Base-by-base conservation (phyloP, 2,888 invertebrate genomes). In the Eurytoma adleriae region DNA sequence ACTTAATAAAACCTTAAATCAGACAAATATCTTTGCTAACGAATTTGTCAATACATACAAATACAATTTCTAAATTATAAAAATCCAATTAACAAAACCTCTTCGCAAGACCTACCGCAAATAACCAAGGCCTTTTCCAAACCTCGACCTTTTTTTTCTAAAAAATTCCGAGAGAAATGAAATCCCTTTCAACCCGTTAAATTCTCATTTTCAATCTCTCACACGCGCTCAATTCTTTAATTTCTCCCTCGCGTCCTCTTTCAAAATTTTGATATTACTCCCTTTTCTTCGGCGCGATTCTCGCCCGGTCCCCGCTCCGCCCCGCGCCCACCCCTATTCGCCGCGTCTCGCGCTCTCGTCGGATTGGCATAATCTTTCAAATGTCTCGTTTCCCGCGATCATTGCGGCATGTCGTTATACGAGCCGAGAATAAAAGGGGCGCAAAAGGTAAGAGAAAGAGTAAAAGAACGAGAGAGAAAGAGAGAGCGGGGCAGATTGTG, bases 281-380 rank as follows among this genome's bases (percentile, higher is more conserved):
- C 40, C 57, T 24, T 66, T 64, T 72, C 30, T 30, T 30, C 30
- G 30, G 30, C 30, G 4, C n/a, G 56, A 3, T 50, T 54, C 59
- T 12, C 13, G 16, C 20, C 16, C 20, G 57, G 1, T 12, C 27
- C 64, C 57, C 24, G 14, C 20, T 52, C 40, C 7, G 4, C 50
- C 50, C 66, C 18, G 10, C 4, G 27, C 40, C 24, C 40, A 12
- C 20, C 13, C 50, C 50, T 14, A 48, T 50, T 24, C 59, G 48
- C 64, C 12, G 24, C 68, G 14, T 40, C 48, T 64, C 72, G 71
- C 52, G 66, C 14, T 74, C 83, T 82, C 84, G 81, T 81, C 75
- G 85, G 85, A 90, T 90, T 90, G 89, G 88, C 89, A 88, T 89
- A 89, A 90, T 90, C 87, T 87, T 84, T 86, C 83, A 86, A 88